A percentile compares a stretch with the other conserved stretches of the same genome.
Evolutionary conservation across 2,113 vertebrate genomes (phyloP).

Genomic region (Epinephelus moara): DNA sequence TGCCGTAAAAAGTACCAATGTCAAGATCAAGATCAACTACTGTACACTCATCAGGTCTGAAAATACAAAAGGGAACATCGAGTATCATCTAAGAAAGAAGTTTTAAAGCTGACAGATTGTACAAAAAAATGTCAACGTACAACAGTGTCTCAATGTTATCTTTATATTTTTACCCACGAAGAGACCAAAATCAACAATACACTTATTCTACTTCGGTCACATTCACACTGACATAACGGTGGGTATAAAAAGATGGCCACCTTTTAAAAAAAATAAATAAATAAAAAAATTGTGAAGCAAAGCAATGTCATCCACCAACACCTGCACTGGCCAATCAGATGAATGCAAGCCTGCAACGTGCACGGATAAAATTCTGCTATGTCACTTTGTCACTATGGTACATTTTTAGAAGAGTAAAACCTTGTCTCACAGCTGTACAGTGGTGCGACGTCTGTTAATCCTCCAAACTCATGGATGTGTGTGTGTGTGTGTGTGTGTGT

Average conservation of each 20-base stretch:
- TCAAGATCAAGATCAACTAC: neutral
- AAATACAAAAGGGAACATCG: conserved; percentile 7
- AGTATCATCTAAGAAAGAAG: neutral
- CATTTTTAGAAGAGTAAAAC: neutral
- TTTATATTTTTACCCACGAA: no score
- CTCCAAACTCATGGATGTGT: neutral
- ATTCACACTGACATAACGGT: no score
- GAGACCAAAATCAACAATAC: no score
- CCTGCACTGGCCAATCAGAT: neutral
- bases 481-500: no score
- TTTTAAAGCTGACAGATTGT: neutral
- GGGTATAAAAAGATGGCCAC: no score
- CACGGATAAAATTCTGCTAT: neutral
- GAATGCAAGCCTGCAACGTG: neutral
- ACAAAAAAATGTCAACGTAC: neutral
- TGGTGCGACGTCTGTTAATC: neutral
- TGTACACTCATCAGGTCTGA: neutral
- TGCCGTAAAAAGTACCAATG: neutral
- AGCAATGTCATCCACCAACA: neutral
- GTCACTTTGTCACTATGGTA: neutral
- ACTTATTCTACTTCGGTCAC: no score
- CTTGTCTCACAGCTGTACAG: neutral
- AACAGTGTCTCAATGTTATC: no score
- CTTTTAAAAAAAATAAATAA: no score
- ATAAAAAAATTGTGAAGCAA: neutral